These are phyloP conservation scores for Mesoclemmys tuberculata DNA, from an alignment of 2,113 vertebrate genomes.

Conservation along the genomic window DNA sequence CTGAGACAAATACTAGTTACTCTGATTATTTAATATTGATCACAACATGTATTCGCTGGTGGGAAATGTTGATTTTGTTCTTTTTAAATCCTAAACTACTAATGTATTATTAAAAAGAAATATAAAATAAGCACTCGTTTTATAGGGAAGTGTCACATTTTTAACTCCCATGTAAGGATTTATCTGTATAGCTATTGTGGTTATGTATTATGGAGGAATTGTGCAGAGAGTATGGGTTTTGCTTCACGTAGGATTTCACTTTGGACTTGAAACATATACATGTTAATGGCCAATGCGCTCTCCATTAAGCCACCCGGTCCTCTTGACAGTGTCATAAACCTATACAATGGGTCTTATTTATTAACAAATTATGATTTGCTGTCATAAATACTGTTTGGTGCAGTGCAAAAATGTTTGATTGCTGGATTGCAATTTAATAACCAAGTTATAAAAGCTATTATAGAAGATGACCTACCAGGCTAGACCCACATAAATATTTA, in stretches of 20 bases:
- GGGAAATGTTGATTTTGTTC: conserved; percentile 14
- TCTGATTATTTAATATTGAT: conserved; percentile 31
- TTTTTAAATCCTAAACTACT: conserved; percentile 31
- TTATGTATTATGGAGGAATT: background rate
- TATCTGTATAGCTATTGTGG: background rate
- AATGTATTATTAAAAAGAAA: conserved; percentile 4
- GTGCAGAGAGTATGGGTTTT: background rate
- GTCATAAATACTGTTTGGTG: background rate
- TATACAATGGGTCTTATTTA: conserved; percentile 20
- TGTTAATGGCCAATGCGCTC: background rate
- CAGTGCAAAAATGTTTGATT: conserved; percentile 36
- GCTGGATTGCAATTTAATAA: conserved; percentile 63
- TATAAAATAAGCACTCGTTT: background rate
- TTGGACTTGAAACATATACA: conserved; percentile 18
- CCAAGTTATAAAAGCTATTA: conserved; percentile 47
- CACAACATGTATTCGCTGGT: background rate
- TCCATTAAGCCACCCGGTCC: background rate
- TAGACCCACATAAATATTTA: conserved; percentile 62
- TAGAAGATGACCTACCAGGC: conserved; percentile 31
- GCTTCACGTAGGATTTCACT: background rate
- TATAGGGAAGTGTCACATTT: background rate
- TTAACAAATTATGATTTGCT: conserved; percentile 48
- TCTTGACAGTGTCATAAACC: conserved; percentile 12
- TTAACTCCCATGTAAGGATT: background rate
- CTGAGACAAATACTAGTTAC: background rate